Evolutionary conservation across 1,140 invertebrate genomes (phyloP).

Genomic region (Globodera rostochiensis): DNA sequence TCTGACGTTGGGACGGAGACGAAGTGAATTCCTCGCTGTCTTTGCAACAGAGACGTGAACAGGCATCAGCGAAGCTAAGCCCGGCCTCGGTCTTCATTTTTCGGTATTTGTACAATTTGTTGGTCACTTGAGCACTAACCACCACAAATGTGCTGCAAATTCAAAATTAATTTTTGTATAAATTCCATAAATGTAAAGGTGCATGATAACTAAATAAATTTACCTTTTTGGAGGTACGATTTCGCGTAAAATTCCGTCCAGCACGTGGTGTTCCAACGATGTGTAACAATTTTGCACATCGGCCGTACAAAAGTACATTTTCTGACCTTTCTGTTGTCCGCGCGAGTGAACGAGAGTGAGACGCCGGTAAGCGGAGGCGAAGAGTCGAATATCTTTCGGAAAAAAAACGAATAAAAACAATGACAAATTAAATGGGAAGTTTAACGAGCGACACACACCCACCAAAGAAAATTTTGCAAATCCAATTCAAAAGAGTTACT

Average conservation of each 20-base stretch:
- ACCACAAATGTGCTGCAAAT: slow-evolving; percentile 33
- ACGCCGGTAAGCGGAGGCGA: slow-evolving; percentile 12
- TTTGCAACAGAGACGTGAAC: slow-evolving; percentile 25
- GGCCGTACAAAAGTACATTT: slow-evolving; percentile 30
- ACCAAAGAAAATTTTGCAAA: not conserved
- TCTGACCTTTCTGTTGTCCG: slow-evolving; percentile 17
- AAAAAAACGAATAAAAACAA: slow-evolving; percentile 6
- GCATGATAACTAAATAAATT: not conserved
- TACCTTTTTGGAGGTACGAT: slow-evolving; percentile 31
- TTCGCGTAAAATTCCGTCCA: slow-evolving; percentile 31
- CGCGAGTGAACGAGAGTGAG: not conserved
- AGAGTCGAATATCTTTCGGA: slow-evolving; percentile 14
- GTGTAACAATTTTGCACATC: slow-evolving; percentile 39
- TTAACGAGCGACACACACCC: not conserved
- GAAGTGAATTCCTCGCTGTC: slow-evolving; percentile 18
- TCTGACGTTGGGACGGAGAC: slow-evolving; percentile 20
- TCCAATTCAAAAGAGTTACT: slow-evolving; percentile 17
- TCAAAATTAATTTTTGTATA: slow-evolving; percentile 9
- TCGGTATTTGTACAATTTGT: slow-evolving; percentile 29
- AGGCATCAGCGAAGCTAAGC: slow-evolving; percentile 9
- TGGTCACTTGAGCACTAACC: slow-evolving; percentile 17
- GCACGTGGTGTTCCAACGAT: slow-evolving; percentile 23
- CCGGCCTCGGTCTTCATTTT: slow-evolving; percentile 27
- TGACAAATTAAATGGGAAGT: not conserved
- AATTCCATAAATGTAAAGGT: not conserved